A percentile compares a stretch with the other conserved stretches of the same genome.
Conservation (phyloP, 2,113 vertebrate species). For the Lathamus discolor region DNA sequence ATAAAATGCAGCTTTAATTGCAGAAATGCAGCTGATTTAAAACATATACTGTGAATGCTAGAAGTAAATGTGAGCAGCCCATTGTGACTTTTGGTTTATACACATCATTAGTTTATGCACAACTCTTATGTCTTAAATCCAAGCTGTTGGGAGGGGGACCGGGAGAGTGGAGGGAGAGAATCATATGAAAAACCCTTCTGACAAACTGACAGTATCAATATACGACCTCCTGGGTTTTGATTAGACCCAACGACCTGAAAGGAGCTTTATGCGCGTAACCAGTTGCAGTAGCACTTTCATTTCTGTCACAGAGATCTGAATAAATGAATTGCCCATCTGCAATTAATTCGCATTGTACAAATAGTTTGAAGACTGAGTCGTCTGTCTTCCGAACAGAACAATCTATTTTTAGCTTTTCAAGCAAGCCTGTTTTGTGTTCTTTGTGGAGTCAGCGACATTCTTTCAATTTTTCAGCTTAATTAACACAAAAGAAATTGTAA, state of each 20-base stretch:
- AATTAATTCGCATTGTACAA: conserved; percentile 63
- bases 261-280: background rate
- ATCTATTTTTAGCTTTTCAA: conserved; percentile 73
- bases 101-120: background rate
- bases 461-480: conserved; percentile 75
- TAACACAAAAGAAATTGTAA: conserved; percentile 75
- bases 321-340: conserved; percentile 65
- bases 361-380: conserved; percentile 62
- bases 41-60: background rate
- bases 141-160: background rate
- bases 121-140: background rate
- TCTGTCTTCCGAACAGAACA: conserved; percentile 68
- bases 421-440: conserved; percentile 73
- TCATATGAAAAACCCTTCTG: background rate
- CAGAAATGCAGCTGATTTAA: background rate
- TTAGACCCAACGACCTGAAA: background rate
- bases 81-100: background rate
- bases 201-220: background rate
- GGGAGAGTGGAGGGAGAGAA: background rate
- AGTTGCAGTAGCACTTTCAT: background rate
- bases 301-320: conserved; percentile 55
- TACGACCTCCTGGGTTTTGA: background rate
- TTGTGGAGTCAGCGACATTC: conserved; percentile 77
- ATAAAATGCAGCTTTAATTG: background rate
- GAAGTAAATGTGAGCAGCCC: background rate